Evolutionary conservation across 2,113 vertebrate species (phyloP).

Genomic region (Oreotragus oreotragus): DNA sequence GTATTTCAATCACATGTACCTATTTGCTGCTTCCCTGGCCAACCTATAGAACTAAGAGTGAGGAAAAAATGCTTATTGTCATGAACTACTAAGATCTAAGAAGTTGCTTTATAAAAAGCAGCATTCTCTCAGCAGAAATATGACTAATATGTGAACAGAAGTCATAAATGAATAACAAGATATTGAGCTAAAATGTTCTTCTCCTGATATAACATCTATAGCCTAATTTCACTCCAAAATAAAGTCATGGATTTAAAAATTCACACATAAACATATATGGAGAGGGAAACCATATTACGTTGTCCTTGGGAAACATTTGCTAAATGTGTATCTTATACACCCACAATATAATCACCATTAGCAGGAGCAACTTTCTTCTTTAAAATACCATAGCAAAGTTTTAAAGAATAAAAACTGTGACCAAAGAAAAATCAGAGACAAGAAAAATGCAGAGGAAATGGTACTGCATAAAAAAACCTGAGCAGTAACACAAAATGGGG

Average conservation of each 20-base stretch:
- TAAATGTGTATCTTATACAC: background rate
- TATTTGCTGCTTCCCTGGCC: background rate
- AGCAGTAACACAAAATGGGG: background rate
- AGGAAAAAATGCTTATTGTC: background rate
- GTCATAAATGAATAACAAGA: constrained; percentile 28
- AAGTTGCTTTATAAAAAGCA: background rate
- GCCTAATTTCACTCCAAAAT: constrained; percentile 26
- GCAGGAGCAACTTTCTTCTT: constrained; percentile 40
- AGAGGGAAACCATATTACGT: background rate
- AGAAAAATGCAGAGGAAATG: constrained; percentile 12
- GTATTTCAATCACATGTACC: background rate
- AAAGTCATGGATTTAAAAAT: background rate
- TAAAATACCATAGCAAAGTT: constrained; percentile 8
- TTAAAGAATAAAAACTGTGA: constrained; percentile 10
- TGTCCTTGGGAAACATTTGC: constrained; percentile 26
- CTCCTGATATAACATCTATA: background rate
- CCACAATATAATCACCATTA: constrained; percentile 30
- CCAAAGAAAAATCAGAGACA: constrained; percentile 24
- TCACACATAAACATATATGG: background rate
- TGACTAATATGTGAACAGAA: constrained; percentile 23
- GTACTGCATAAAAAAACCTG: background rate
- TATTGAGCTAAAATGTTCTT: background rate
- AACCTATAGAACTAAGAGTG: background rate
- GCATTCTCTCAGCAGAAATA: constrained; percentile 36
- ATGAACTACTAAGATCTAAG: background rate